These are phyloP conservation scores for Glomeris maerens DNA, from an alignment of 1,140 invertebrate species.

Conservation along the genomic window DNA sequence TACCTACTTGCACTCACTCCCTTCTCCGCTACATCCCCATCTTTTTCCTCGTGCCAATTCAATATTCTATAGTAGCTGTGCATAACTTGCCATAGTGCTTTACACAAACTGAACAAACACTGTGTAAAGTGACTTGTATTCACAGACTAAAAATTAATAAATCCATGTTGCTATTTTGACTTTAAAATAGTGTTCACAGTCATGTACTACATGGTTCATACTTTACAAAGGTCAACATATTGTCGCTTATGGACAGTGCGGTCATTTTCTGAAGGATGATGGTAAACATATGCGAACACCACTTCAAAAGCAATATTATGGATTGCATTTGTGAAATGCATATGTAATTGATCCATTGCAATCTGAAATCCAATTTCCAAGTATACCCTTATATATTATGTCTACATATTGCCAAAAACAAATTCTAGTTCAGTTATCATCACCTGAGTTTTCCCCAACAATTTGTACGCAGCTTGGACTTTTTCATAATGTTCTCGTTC, in stretches of 20 bases:
- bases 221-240: constrained; percentile 60
- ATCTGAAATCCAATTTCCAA: constrained; percentile 37
- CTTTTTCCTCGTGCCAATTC: constrained; percentile 48
- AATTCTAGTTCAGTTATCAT: neutral
- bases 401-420: neutral
- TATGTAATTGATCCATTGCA: constrained; percentile 84
- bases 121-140: constrained; percentile 60
- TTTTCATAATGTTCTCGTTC: constrained; percentile 29
- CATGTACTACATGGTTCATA: constrained; percentile 19
- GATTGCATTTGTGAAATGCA: constrained; percentile 88
- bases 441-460: constrained; percentile 58
- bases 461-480: constrained; percentile 66
- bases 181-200: neutral
- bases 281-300: constrained; percentile 53
- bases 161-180: constrained; percentile 13
- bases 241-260: constrained; percentile 49
- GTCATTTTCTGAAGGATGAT: constrained; percentile 38
- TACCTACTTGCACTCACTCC: constrained; percentile 1
- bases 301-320: constrained; percentile 72
- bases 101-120: constrained; percentile 65
- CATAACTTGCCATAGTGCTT: constrained; percentile 65
- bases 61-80: constrained; percentile 65
- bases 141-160: constrained; percentile 40
- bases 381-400: constrained; percentile 4
- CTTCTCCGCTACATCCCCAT: constrained; percentile 5